Evolutionary conservation across 2,888 invertebrate genomes (phyloP), one percentile per base, ranked within the genome.

Genomic region (Tigriopus californicus): DNA sequence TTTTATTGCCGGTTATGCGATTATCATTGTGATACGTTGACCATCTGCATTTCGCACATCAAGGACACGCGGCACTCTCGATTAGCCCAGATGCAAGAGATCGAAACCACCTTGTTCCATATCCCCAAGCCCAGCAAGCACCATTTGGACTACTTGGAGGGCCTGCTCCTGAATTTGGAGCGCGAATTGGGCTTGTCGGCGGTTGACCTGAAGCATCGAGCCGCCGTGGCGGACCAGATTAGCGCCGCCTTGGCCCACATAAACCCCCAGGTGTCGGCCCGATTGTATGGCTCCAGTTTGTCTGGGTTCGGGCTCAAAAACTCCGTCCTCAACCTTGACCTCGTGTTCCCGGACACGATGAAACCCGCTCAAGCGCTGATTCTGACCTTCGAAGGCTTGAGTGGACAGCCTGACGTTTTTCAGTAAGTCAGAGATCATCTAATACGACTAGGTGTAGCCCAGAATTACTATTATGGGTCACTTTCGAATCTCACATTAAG

Each of bases 211-310:
- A 18, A n/a, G 5, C 3, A 6, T 18, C n/a, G 44, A 44, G 15
- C n/a, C 15, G 44, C 44, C 18, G 4, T 44, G 5, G 44, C 44
- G 4, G n/a, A n/a, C 3, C 44, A 18, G 10, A 11, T 44, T 3
- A 44, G 18, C 10, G 44, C n/a, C 4, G 15, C 18, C 5, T 15
- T 44, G 44, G 10, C 44, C 4, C 15, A 15, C 3, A 44, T 18
- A 5, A 44, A 15, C 18, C 44, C 44, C 10, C 15, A 18, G 18
- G n/a, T 18, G 4, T n/a, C 63, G 10, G 65, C 72, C 11, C 63
- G 65, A 12, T 55, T 73, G 60, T 74, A 70, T 65, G 75, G 75
- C 1, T 74, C 74, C 2, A 70, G 73, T 2, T 62, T 67, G 53
- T 67, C 68, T 56, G 70, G 71, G 6, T 67, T 73, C 63, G 74